Evolutionary conservation across 2,888 invertebrate species (phyloP).

Genomic region (Microplitis deprimator): DNA sequence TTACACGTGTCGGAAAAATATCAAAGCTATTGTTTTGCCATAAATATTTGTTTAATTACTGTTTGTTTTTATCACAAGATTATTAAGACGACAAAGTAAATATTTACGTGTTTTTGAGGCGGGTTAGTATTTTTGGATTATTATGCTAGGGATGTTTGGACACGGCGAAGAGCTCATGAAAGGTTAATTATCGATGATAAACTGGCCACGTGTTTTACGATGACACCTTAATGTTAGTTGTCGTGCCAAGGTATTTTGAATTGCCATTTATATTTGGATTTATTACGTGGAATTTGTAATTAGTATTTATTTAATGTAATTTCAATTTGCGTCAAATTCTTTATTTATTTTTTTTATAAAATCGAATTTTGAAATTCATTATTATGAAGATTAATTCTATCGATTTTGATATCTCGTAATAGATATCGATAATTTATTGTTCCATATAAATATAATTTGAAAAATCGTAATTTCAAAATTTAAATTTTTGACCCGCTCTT

Average conservation of each 20-base stretch:
- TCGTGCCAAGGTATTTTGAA: constrained; percentile 7
- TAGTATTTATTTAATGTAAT: background rate
- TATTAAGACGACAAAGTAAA: too few species aligned
- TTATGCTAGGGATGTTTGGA: background rate
- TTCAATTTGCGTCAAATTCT: too few species aligned
- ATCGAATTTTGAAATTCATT: too few species aligned
- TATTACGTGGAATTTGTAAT: background rate
- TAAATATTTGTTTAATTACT: background rate
- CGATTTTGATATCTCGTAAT: too few species aligned
- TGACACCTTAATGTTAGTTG: constrained; percentile 5
- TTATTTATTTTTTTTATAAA: too few species aligned
- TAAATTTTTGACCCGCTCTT: too few species aligned
- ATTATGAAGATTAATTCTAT: too few species aligned
- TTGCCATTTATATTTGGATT: background rate
- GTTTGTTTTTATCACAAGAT: too few species aligned
- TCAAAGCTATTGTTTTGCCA: background rate
- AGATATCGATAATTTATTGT: too few species aligned
- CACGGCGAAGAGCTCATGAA: background rate
- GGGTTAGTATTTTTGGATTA: background rate
- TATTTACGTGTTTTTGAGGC: too few species aligned
- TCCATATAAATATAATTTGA: too few species aligned
- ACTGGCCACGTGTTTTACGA: background rate
- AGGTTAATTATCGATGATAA: constrained; percentile 23
- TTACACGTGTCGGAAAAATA: background rate
- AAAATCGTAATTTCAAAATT: too few species aligned